A percentile compares a stretch with the other conserved stretches of the same genome.
Conservation (phyloP, 2,113 vertebrate genomes). For the Catharus bicknelli region DNA sequence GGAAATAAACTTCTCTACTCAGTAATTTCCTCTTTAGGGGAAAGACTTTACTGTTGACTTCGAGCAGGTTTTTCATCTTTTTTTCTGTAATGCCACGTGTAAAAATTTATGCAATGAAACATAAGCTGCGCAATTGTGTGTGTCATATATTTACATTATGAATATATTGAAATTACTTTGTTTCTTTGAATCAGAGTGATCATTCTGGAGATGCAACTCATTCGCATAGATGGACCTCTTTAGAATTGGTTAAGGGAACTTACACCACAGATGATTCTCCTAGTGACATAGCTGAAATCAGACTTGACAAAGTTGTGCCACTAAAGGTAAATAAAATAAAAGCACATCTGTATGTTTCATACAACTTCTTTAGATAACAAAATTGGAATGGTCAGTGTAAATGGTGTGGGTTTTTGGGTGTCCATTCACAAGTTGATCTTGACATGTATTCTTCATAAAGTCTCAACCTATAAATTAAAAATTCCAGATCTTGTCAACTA, state of each 20-base stretch:
- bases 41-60: not conserved
- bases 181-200: constrained; percentile 84
- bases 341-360: not conserved
- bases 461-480: not conserved
- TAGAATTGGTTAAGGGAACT: constrained; percentile 96
- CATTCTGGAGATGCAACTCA: constrained; percentile 93
- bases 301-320: constrained; percentile 94
- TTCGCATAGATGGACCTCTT: constrained; percentile 96
- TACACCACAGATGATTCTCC: constrained; percentile 98
- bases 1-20: not conserved
- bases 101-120: not conserved
- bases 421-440: not conserved
- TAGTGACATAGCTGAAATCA: constrained; percentile 96
- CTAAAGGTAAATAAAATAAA: constrained; percentile 83
- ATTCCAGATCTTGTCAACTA: not conserved
- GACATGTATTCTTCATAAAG: not conserved
- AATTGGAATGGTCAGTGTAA: not conserved
- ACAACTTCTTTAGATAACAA: not conserved
- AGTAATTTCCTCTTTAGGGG: not conserved
- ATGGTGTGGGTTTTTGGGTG: not conserved
- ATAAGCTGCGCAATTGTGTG: fast-evolving
- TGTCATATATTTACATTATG: not conserved
- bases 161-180: not conserved
- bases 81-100: not conserved
- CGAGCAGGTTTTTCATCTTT: not conserved